Conservation (phyloP, 2,797 vertebrate genomes). For the Streptopelia turtur region DNA sequence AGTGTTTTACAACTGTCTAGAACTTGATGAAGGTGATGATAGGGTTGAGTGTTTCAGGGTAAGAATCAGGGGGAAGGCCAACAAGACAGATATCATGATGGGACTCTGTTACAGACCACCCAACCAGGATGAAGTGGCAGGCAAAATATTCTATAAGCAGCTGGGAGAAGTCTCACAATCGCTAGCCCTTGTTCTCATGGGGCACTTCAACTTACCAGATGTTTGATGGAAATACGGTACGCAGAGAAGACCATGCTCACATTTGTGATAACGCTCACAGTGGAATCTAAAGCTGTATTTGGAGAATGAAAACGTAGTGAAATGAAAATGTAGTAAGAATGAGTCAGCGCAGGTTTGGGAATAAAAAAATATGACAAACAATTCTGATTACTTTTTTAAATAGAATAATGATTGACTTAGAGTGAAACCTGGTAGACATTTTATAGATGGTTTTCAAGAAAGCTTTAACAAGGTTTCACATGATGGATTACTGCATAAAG, state of each 20-base stretch:
- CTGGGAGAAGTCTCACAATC: no score
- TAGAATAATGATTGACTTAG: constrained; percentile 10
- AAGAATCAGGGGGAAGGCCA: no score
- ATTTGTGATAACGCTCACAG: constrained; percentile 7
- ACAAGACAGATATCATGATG: no score
- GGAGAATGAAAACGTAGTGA: background rate
- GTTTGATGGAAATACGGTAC: background rate
- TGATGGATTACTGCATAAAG: constrained; percentile 56
- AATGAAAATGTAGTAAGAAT: background rate
- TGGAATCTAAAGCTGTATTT: background rate
- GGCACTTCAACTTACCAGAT: background rate
- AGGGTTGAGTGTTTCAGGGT: no score
- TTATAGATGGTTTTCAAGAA: constrained; percentile 49
- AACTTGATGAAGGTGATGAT: no score
- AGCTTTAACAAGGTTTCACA: constrained; percentile 42
- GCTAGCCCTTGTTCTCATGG: no score
- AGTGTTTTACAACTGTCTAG: no score
- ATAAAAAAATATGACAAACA: constrained; percentile 42
- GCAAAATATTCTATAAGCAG: no score
- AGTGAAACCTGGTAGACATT: background rate
- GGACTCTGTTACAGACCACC: no score
- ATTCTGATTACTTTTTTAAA: constrained; percentile 53
- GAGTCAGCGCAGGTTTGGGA: background rate
- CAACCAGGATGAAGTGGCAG: no score
- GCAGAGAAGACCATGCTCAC: background rate